Evolutionary conservation across 2,888 invertebrate species (phyloP), one percentile per base, ranked within the genome.

Genomic region (Entomobrya proxima): DNA sequence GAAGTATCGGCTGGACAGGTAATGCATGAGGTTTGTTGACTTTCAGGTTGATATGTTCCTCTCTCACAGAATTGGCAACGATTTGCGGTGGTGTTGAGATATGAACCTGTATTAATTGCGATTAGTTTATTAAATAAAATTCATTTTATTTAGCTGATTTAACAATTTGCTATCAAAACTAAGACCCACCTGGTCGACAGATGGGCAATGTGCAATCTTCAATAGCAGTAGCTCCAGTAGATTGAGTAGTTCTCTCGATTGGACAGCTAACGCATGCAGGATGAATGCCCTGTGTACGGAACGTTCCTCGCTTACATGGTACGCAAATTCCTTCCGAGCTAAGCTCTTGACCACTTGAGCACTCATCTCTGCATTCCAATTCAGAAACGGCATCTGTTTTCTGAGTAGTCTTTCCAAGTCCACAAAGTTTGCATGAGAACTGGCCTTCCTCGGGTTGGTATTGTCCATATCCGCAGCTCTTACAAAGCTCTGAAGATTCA

Each of bases 141-240:
- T n/a, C n/a, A n/a, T n/a, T 47, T 47, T 15, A 13, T 4, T 47
- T n/a, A 47, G 13, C 47, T 15, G 11, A 55, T 55, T 55, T 55
- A 55, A 13, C 9, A 15, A 27, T 9, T 11, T 24, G 7, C 11
- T 35, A 64, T 15, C 9, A 37, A 35, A 64, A 3, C 24, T 55
- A 4, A 55, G 4, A 55, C 82, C 91, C 92, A 94, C 94, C 95
- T 86, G 96, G 94, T 64, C 94, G 93, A 92, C 97, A 97, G 75
- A 97, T 96, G 11, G 98, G 98, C 69, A 98, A 93, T 0, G 98
- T 96, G 92, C 98, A 98, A 91, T 98, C 97, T 91, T 97, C 97
- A 7, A 96, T 94, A 0, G 96, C 95, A 0, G 95, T 94, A 0
- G 97, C 95, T 64, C 98, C 97, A 76, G 95, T 93, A 89, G 95